Conservation (phyloP, 2,113 vertebrate species). For the Sceloporus undulatus region DNA sequence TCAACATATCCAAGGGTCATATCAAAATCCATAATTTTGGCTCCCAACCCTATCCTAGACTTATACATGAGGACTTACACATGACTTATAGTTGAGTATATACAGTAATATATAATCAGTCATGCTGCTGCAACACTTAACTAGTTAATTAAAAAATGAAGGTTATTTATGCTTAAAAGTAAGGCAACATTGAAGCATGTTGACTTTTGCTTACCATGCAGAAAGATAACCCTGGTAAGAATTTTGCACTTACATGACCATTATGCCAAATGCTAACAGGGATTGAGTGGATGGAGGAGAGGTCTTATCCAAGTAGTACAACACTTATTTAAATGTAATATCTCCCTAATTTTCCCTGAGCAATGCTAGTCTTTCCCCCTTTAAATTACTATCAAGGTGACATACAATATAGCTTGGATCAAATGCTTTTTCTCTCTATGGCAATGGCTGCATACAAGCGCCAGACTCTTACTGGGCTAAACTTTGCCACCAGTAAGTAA, state of each 20-base stretch:
- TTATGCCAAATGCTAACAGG: background rate
- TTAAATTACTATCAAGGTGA: background rate
- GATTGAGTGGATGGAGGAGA: accelerated
- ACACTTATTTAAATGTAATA: background rate
- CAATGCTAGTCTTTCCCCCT: background rate
- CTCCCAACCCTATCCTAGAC: too few species aligned
- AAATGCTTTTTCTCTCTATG: background rate
- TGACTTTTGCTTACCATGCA: background rate
- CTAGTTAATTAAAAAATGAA: background rate
- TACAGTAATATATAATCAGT: conserved; percentile 10
- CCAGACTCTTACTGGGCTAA: background rate
- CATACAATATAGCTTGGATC: background rate
- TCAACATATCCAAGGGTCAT: too few species aligned
- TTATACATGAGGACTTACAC: too few species aligned
- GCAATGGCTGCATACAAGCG: background rate
- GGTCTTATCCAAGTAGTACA: background rate
- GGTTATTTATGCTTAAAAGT: background rate
- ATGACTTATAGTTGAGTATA: background rate
- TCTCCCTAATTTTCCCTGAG: background rate
- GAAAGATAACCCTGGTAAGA: background rate
- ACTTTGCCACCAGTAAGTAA: background rate
- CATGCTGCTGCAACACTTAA: background rate
- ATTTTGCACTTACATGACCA: background rate
- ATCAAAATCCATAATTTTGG: too few species aligned
- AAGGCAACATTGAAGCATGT: background rate